phyloP scores from a whole-genome alignment of 2,888 invertebrate genomes.

The Sinhomidia bicolor region DNA sequence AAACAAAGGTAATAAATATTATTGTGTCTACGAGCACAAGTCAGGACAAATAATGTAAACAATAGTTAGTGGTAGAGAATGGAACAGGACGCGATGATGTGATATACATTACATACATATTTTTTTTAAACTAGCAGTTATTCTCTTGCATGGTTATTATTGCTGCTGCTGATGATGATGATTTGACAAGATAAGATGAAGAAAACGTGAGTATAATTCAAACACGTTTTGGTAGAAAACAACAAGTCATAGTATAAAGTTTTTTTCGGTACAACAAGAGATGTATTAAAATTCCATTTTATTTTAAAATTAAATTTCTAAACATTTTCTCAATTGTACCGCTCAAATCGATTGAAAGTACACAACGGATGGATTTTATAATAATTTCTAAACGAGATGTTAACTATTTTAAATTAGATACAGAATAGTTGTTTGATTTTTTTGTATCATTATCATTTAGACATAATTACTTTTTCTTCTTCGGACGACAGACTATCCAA shows the following conservation, averaged over 20 bases:
- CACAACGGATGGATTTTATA: no score
- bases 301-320: neutral
- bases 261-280: no score
- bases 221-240: neutral
- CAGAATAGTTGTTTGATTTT: no score
- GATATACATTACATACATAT: neutral
- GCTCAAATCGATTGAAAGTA: no score
- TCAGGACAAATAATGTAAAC: slow-evolving; percentile 3
- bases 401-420: no score
- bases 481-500: neutral
- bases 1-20: slow-evolving; percentile 30
- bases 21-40: neutral
- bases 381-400: neutral
- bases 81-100: neutral
- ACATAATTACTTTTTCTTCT: no score
- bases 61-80: neutral
- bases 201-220: slow-evolving; percentile 24
- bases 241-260: neutral
- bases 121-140: no score
- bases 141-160: neutral
- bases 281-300: no score
- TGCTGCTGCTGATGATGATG: neutral
- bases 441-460: no score
- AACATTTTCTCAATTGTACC: no score
- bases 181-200: slow-evolving; percentile 8